These are phyloP conservation scores for Patiria pectinifera DNA, from an alignment of 53 echinoderm and acorn worm genomes.

Conservation along the genomic window DNA sequence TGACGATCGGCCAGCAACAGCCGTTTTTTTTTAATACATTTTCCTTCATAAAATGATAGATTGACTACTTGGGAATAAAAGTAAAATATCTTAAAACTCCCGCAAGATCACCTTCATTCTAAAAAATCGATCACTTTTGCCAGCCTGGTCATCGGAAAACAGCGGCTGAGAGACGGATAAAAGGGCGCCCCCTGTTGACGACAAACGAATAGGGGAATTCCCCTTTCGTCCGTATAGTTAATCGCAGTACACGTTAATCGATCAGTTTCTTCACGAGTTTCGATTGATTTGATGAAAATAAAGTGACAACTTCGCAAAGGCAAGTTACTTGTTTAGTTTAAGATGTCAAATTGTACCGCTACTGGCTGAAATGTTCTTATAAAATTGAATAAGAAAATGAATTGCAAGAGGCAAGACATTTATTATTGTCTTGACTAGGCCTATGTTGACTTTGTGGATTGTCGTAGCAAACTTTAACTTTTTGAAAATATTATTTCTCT, in stretches of 20 bases:
- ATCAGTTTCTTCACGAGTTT: background rate
- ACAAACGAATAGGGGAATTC: background rate
- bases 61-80: background rate
- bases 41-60: background rate
- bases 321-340: background rate
- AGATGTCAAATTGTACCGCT: background rate
- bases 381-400: background rate
- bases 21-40: background rate
- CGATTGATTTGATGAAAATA: too few species aligned
- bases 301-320: background rate
- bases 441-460: too few species aligned
- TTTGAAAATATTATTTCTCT: too few species aligned
- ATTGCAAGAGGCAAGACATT: too few species aligned
- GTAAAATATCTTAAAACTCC: background rate
- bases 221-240: background rate
- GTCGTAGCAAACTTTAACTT: too few species aligned
- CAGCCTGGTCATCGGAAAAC: background rate
- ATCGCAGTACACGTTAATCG: background rate
- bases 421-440: too few species aligned
- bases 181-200: slow-evolving; percentile 2
- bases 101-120: background rate
- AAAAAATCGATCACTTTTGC: background rate
- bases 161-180: background rate
- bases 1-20: background rate
- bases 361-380: background rate